A percentile compares a stretch with the other conserved stretches of the same genome.
Evolutionary conservation across 2,888 invertebrate species (phyloP).

Genomic region (Dioctria rufipes): DNA sequence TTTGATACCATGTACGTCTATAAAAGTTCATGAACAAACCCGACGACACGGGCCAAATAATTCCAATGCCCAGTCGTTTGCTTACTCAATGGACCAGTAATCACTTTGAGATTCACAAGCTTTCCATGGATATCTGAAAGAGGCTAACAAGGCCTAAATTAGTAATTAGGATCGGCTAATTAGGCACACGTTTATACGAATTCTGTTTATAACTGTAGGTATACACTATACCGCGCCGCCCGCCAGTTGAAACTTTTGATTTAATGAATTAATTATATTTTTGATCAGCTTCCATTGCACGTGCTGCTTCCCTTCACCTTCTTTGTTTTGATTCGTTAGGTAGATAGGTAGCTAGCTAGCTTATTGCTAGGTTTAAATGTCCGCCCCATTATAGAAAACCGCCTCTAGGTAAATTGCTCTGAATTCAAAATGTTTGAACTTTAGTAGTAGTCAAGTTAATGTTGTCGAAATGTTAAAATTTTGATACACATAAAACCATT

Average conservation of each 20-base stretch:
- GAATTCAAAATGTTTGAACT: too few species aligned
- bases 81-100: constrained; percentile 12
- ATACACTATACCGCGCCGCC: too few species aligned
- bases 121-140: constrained; percentile 4
- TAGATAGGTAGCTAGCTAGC: neutral
- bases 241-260: neutral
- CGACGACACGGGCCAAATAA: constrained; percentile 5
- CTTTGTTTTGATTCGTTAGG: neutral
- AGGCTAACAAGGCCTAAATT: neutral
- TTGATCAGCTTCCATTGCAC: neutral
- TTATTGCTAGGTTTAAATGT: neutral
- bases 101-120: constrained; percentile 17
- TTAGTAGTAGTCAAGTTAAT: too few species aligned
- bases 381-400: neutral
- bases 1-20: too few species aligned
- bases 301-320: neutral
- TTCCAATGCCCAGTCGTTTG: neutral
- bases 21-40: neutral
- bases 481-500: too few species aligned
- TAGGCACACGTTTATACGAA: constrained; percentile 22
- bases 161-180: constrained; percentile 30
- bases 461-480: too few species aligned
- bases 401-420: too few species aligned
- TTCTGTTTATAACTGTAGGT: neutral
- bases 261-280: constrained; percentile 19